phyloP scores from a whole-genome alignment of 37 sponge, comb jelly and placozoan species.

The Eunapius fragilis region DNA sequence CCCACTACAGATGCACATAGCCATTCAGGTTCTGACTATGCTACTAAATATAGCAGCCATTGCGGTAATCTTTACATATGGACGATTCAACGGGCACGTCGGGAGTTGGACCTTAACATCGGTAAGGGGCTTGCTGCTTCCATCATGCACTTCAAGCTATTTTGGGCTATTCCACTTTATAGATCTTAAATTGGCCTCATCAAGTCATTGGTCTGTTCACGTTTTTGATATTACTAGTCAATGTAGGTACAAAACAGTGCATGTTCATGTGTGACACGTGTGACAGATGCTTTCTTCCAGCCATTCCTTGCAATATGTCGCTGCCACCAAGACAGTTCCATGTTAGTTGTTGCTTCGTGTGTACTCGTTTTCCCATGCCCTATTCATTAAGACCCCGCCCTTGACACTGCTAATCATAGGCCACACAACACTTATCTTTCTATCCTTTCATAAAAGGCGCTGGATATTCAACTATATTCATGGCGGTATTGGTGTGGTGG shows the following conservation, averaged over 20 bases:
- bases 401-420: not conserved
- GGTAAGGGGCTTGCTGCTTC: not conserved
- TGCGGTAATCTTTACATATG: constrained; percentile 21
- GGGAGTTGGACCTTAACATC: constrained; percentile 41
- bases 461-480: constrained; percentile 56
- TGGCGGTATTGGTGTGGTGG: constrained; percentile 55
- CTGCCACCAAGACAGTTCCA: constrained; percentile 40
- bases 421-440: not conserved
- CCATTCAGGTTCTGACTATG: constrained; percentile 1
- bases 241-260: constrained; percentile 49
- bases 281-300: not conserved
- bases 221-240: constrained; percentile 27
- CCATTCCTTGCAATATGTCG: constrained; percentile 17
- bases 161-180: not conserved
- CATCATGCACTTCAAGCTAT: not conserved
- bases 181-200: constrained; percentile 46
- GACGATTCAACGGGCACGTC: not conserved
- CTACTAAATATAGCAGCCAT: constrained; percentile 21
- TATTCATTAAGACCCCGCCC: not conserved
- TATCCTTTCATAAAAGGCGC: constrained; percentile 11
- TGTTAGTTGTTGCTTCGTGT: constrained; percentile 7
- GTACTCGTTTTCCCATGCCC: not conserved
- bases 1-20: constrained; percentile 27
- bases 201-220: constrained; percentile 59
- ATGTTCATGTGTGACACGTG: not conserved